phyloP scores from a whole-genome alignment of 2,113 vertebrate species.

The Ctenomys sociabilis region DNA sequence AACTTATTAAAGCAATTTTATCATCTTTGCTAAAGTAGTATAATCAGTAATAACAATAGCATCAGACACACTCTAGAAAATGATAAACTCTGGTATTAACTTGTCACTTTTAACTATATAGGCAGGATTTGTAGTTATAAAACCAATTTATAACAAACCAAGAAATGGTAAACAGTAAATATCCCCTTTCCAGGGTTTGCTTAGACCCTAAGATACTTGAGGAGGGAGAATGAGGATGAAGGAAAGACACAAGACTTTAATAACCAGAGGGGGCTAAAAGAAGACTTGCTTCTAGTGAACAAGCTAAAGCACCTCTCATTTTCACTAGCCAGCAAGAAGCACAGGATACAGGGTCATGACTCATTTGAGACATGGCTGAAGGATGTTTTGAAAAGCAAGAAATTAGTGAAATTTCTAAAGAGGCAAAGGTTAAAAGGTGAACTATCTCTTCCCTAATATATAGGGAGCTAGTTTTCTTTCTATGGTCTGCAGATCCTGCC shows the following conservation, averaged over 20 bases:
- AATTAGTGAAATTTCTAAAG: neutral
- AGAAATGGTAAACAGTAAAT: neutral
- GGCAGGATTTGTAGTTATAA: neutral
- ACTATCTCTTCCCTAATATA: neutral
- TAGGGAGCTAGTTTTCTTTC: neutral
- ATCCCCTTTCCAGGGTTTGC: neutral
- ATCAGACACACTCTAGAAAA: neutral
- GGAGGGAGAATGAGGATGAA: neutral
- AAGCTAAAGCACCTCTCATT: neutral
- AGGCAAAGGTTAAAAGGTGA: neutral
- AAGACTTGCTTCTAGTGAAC: neutral
- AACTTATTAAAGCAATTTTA: neutral
- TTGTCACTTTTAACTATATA: neutral
- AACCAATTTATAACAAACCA: neutral
- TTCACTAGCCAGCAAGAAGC: neutral
- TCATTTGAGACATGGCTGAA: neutral
- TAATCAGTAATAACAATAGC: neutral
- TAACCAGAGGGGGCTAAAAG: neutral
- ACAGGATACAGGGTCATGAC: neutral
- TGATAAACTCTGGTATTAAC: neutral
- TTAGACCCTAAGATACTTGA: neutral
- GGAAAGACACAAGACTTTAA: neutral
- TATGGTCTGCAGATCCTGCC: neutral
- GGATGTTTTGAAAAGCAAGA: neutral
- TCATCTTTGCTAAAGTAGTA: neutral